Base-by-base conservation (phyloP, 2,113 vertebrate species). In the Boleophthalmus pectinirostris region DNA sequence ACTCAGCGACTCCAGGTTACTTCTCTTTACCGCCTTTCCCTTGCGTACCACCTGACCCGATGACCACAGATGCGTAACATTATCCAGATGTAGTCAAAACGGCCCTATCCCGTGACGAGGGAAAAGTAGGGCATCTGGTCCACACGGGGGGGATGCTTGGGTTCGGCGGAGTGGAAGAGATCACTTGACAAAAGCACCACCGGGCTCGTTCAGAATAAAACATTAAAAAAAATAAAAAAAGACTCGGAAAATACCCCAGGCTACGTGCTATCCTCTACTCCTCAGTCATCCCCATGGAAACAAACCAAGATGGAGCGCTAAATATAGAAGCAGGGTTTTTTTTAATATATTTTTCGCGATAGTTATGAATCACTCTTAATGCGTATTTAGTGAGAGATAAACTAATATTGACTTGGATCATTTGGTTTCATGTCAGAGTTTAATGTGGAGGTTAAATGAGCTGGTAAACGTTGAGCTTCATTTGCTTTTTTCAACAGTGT, bases 261-360 rank as follows among this genome's bases (percentile, higher is more conserved):
- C 69, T 75, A 51, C 72, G 45, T 72, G 43, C 74, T 72, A 65
- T 10, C 2, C 3, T 12, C 29, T 61, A 76, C 77, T 76, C 79
- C 47, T 56, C 38, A 43, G 38, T 43, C 82, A 82, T 91, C 85
- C 84, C 90, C 90, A 91, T 89, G 90, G 88, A 90, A 90, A 91
- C 87, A 75, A 60, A 82, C 78, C 66, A 79, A 65, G 69, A 84
- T 64, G 75, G 69, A 47, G 71, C 14, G 66, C 82, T 87, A 88
- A 87, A 86, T 82, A 81, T 88, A 87, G 79, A 75, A 20, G 66
- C 23, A 75, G 53, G 46, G 33, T 64, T 56, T 38, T 38, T 9
- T 64, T 56, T 56, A 23, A 1, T 58, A 29, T 56, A 1, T 58
- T 80, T 38, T 64, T 53, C 51, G 29, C 35, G 65, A 45, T 81